Base-by-base conservation (phyloP, 2,888 invertebrate genomes). In the Macropis europaea region DNA sequence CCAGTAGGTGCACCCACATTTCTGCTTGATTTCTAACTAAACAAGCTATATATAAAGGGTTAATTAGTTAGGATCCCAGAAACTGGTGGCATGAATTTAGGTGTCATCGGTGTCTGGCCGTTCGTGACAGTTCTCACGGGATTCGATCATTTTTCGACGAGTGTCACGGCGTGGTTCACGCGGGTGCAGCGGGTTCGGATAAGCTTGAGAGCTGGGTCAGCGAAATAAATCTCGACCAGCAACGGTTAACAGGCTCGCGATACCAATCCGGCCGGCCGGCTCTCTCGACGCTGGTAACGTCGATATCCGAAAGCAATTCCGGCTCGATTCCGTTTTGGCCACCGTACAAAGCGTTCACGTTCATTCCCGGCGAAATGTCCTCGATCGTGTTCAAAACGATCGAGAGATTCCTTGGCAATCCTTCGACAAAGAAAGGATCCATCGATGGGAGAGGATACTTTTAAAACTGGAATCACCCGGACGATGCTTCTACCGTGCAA, bases 271-370 rank as follows among this genome's bases (percentile, higher is more conserved):
- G n/a, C n/a, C n/a, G n/a, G n/a, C 9, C 22, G 32, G n/a, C 2
- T 15, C 22, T 24, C 50, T 11, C 11, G 17, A 26, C 48, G 15
- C 3, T 45, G 30, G 24, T 38, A 48, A 50, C 54, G 26, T 28
- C 59, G 32, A 60, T 70, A 69, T 53, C 62, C 59, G 56, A 54
- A 62, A 62, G 72, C 42, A 69, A 69, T 69, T 36, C 53, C 45
- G 36, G 34, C 52, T 61, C 53, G 36, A 45, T 69, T 69, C 57
- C 53, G 48, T 61, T 69, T 69, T 72, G 69, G 64, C 61, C 53
- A 48, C 32, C 24, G 38, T 42, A 57, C 67, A 66, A 68, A 69
- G 60, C 60, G 26, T 53, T 40, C 19, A 26, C 73, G 32, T 62
- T 56, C 50, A 66, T 69, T 67, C 48, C 38, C 34, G 57, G 53